A percentile compares a stretch with the other conserved stretches of the same genome.
Evolutionary conservation across 2,888 invertebrate species (phyloP).

Genomic region (Synergus japonicus): DNA sequence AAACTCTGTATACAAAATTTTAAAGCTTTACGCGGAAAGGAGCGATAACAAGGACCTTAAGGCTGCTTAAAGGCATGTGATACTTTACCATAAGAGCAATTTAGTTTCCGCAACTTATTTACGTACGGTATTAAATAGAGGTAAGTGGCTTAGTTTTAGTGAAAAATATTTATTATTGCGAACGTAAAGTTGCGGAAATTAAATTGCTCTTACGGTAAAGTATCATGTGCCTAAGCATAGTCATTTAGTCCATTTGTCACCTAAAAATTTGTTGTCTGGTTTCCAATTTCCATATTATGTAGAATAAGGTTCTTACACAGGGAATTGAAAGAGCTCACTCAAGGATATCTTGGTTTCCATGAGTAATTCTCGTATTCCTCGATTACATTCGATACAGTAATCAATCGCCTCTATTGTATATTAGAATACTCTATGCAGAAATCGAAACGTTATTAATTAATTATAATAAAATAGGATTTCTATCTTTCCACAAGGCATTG

Average conservation of each 20-base stretch:
- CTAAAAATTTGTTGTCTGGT: not conserved
- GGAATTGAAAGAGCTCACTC: not conserved
- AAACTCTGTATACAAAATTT: not conserved
- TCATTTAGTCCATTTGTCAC: not conserved
- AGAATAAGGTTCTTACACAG: not conserved
- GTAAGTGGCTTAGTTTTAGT: too few species aligned
- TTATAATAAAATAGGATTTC: too few species aligned
- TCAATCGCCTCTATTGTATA: not conserved
- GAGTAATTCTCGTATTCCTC: not conserved
- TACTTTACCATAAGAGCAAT: too few species aligned
- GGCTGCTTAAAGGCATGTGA: too few species aligned
- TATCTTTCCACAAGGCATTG: too few species aligned
- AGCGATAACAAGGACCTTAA: not conserved
- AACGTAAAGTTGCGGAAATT: too few species aligned
- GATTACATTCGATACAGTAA: not conserved
- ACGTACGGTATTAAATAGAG: too few species aligned
- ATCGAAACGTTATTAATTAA: not conserved
- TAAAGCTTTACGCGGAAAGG: too few species aligned
- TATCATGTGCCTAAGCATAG: not conserved
- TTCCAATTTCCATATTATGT: not conserved
- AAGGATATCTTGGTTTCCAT: not conserved
- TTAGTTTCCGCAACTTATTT: too few species aligned
- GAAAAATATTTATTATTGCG: too few species aligned
- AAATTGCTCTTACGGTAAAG: too few species aligned
- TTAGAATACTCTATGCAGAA: not conserved